Percentiles rank a stretch among this genome's conserved stretches.
Conservation (phyloP, 2,113 vertebrate genomes). For the Actenoides hombroni region DNA sequence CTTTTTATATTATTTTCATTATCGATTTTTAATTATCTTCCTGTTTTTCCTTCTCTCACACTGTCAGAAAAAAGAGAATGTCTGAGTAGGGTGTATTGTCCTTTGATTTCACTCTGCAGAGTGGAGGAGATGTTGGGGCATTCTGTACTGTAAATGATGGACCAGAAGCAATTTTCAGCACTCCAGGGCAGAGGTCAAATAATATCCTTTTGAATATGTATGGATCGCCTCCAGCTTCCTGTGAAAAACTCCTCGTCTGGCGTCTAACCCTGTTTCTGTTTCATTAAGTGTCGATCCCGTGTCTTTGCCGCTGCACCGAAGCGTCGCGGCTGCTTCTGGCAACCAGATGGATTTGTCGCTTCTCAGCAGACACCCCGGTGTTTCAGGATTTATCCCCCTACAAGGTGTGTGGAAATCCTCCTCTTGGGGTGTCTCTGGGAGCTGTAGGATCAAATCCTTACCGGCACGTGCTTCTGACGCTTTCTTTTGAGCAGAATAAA, state of each 20-base stretch:
- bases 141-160: not conserved
- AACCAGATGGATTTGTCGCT: not conserved
- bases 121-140: not conserved
- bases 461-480: not conserved
- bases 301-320: not conserved
- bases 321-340: not conserved
- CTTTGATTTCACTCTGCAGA: not conserved
- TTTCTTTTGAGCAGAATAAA: not conserved
- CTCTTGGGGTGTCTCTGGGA: not conserved
- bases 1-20: not conserved
- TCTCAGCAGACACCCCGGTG: not conserved
- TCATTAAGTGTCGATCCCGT: not conserved
- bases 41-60: not conserved
- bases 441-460: not conserved
- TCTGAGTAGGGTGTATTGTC: not conserved
- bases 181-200: slow-evolving; percentile 20
- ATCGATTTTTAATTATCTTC: not conserved
- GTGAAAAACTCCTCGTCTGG: not conserved
- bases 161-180: not conserved
- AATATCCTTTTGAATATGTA: slow-evolving; percentile 37
- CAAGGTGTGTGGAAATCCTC: not conserved
- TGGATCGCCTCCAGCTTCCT: slow-evolving; percentile 1
- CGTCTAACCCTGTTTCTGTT: not conserved
- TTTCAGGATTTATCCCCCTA: not conserved
- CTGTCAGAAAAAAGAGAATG: not conserved